These are phyloP conservation scores for Lipophrys pholis DNA, from an alignment of 2,113 vertebrate species.

Conservation along the genomic window DNA sequence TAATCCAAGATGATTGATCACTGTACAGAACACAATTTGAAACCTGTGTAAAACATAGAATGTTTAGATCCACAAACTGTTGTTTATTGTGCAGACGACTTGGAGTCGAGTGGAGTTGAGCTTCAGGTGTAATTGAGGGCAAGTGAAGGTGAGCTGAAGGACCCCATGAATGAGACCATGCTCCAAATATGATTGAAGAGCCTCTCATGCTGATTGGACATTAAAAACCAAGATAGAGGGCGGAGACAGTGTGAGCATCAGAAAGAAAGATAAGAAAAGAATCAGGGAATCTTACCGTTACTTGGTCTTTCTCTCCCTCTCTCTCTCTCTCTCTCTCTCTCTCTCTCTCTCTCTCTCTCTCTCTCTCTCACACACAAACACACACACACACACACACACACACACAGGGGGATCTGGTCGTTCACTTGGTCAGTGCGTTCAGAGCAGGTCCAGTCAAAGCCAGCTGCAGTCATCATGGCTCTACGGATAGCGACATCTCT, in stretches of 20 bases:
- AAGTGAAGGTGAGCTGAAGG: conserved; percentile 56
- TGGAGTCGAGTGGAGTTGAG: too few species aligned
- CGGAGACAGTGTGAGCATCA: background rate
- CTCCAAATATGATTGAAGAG: conserved; percentile 68
- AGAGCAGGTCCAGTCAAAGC: conserved; percentile 21
- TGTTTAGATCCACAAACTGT: too few species aligned
- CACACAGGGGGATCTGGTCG: conserved; percentile 17
- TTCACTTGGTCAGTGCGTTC: conserved; percentile 35
- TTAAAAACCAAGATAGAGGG: conserved; percentile 41
- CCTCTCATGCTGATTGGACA: conserved; percentile 76
- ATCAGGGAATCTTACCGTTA: background rate
- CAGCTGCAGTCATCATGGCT: conserved; percentile 67
- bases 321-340: too few species aligned
- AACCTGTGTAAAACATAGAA: too few species aligned
- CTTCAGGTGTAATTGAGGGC: background rate
- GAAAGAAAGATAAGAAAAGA: background rate
- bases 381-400: conserved; percentile 18
- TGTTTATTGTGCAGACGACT: too few species aligned
- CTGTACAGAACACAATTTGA: too few species aligned
- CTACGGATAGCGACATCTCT: conserved; percentile 44
- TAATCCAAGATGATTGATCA: too few species aligned
- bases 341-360: too few species aligned
- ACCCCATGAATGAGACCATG: conserved; percentile 37
- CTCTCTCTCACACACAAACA: conserved; percentile 37
- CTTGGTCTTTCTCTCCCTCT: background rate